Percentiles rank a stretch among this genome's conserved stretches.
phyloP scores from a whole-genome alignment of 2,113 vertebrate genomes.

The Coracopsis vasa region DNA sequence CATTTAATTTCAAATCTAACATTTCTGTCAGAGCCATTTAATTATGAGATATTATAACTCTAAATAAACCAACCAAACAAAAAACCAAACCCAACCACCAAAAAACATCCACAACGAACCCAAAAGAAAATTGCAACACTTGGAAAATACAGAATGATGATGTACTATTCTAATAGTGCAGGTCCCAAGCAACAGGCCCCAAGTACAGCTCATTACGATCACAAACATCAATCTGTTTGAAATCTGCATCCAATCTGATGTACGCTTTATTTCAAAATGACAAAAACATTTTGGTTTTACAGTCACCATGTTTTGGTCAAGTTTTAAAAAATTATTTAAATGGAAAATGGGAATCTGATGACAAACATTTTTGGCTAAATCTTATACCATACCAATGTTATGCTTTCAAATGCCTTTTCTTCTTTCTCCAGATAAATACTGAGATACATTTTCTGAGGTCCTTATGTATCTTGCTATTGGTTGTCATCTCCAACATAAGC shows the following conservation, averaged over 20 bases:
- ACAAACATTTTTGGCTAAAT: background rate
- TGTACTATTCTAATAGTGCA: background rate
- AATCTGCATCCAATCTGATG: background rate
- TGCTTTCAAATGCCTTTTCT: background rate
- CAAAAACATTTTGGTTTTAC: background rate
- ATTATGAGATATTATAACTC: background rate
- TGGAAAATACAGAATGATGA: background rate
- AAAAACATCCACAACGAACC: background rate
- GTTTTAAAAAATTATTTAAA: background rate
- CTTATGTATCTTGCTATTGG: constrained; percentile 2
- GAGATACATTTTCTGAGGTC: background rate
- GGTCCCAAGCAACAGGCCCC: background rate
- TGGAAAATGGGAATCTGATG: background rate
- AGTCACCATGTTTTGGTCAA: background rate
- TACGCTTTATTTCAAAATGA: background rate
- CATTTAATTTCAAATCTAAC: background rate
- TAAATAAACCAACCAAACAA: background rate
- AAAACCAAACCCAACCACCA: background rate
- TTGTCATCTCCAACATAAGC: constrained; percentile 22
- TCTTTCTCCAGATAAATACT: background rate
- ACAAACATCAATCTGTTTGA: background rate
- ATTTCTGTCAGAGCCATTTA: background rate
- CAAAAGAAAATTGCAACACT: background rate
- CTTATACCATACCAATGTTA: background rate
- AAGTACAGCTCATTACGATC: background rate